Conservation (phyloP, 2,888 invertebrate genomes). For the Cinara cedri region DNA sequence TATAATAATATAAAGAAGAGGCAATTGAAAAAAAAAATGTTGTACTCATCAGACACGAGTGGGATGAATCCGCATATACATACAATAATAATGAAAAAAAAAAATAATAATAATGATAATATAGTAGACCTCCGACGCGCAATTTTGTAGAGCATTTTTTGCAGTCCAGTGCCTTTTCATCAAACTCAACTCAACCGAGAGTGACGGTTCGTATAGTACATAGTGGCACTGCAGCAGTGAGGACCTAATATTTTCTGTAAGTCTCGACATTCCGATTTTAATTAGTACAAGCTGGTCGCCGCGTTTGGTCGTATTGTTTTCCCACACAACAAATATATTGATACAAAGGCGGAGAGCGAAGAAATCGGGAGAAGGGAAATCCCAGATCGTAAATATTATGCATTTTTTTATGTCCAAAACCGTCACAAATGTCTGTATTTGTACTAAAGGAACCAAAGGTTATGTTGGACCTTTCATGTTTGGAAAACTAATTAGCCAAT, state of each 20-base stretch:
- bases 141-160: constrained; percentile 36
- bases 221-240: neutral
- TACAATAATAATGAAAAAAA: constrained; percentile 10
- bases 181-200: constrained; percentile 30
- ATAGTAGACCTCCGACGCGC: constrained; percentile 16
- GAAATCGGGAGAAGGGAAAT: neutral
- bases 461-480: too few relatives aligned
- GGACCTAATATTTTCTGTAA: constrained; percentile 24
- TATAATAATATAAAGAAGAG: neutral
- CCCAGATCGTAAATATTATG: too few relatives aligned
- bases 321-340: constrained; percentile 5
- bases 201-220: too few relatives aligned
- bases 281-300: constrained; percentile 27
- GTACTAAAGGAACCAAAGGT: too few relatives aligned
- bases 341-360: too few relatives aligned
- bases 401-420: too few relatives aligned
- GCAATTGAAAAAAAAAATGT: constrained; percentile 23
- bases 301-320: constrained; percentile 20
- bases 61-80: neutral
- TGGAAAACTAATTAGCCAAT: too few relatives aligned
- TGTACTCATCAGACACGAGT: constrained; percentile 17
- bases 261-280: constrained; percentile 45
- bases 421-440: too few relatives aligned
- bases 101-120: neutral
- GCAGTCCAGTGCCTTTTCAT: constrained; percentile 23